phyloP scores from a whole-genome alignment of 2,888 invertebrate species.

The Drosophila eohydei region DNA sequence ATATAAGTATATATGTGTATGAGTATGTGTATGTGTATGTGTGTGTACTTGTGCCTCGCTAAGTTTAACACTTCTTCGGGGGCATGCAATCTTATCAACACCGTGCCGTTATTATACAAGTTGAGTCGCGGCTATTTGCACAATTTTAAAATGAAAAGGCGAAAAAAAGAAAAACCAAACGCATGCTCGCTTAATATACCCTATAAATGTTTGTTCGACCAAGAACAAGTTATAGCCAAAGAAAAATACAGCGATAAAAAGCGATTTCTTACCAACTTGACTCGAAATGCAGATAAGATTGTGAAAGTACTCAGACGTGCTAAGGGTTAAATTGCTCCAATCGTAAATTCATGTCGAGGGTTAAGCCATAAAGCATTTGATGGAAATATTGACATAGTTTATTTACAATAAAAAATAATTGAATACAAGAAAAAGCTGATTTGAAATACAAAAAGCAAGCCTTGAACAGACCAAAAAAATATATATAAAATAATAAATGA shows the following conservation, averaged over 20 bases:
- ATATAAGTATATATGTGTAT: slow-evolving; percentile 4
- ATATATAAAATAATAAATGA: slow-evolving; percentile 22
- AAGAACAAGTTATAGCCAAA: slow-evolving; percentile 9
- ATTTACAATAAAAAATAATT: slow-evolving; percentile 12
- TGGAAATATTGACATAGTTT: slow-evolving; percentile 17
- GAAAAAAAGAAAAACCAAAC: slow-evolving; percentile 19
- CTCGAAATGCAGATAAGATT: slow-evolving; percentile 43
- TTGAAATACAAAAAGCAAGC: slow-evolving; percentile 8
- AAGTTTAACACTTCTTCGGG: slow-evolving; percentile 44
- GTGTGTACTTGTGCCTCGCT: slow-evolving; percentile 19
- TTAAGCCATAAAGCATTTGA: slow-evolving; percentile 24
- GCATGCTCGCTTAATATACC: slow-evolving; percentile 30
- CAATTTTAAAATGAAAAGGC: slow-evolving; percentile 4
- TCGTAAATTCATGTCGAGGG: slow-evolving; percentile 2
- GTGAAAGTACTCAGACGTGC: slow-evolving; percentile 8
- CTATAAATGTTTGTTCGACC: slow-evolving; percentile 43
- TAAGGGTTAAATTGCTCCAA: slow-evolving; percentile 27
- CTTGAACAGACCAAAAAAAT: slow-evolving; percentile 51
- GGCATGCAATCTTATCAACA: slow-evolving; percentile 65
- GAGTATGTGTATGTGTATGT: background rate
- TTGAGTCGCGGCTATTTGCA: slow-evolving; percentile 25
- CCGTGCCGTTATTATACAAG: slow-evolving; percentile 30
- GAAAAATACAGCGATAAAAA: slow-evolving; percentile 26
- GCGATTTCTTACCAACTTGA: slow-evolving; percentile 27
- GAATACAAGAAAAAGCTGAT: slow-evolving; percentile 6